These are phyloP conservation scores for Solenodon paradoxus DNA, from an alignment of 2,113 vertebrate species.

Conservation along the genomic window DNA sequence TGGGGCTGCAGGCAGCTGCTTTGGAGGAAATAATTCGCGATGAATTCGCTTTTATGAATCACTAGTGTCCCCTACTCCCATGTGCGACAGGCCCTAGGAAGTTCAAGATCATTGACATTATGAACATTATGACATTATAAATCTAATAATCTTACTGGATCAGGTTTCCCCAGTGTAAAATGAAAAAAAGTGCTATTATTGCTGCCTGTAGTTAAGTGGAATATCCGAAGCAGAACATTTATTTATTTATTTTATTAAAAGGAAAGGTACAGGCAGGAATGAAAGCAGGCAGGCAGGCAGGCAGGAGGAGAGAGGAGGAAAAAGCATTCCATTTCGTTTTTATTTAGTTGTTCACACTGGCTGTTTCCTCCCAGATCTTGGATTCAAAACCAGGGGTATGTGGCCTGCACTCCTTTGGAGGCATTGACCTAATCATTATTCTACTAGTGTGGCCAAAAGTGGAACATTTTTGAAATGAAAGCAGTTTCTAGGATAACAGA, in stretches of 20 bases:
- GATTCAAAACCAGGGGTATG: no score
- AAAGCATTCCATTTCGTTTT: no score
- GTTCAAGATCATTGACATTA: slow-evolving; percentile 36
- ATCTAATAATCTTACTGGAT: not conserved
- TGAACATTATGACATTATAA: not conserved
- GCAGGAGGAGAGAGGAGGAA: no score
- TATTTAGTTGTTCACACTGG: no score
- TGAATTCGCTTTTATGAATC: slow-evolving; percentile 27
- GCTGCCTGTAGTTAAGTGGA: not conserved
- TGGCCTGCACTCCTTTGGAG: no score
- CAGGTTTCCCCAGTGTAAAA: not conserved
- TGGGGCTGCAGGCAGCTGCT: not conserved
- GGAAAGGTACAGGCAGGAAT: no score
- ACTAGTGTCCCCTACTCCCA: not conserved
- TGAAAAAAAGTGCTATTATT: not conserved
- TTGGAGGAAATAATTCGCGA: slow-evolving; percentile 42
- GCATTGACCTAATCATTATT: no score
- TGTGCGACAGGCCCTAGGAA: not conserved
- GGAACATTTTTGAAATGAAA: not conserved
- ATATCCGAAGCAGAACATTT: no score
- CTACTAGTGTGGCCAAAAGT: no score
- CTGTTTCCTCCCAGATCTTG: no score
- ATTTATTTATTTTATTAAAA: no score
- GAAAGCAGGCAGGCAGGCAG: no score
- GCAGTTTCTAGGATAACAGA: not conserved